Percentiles rank a stretch among this genome's conserved stretches.
These are phyloP conservation scores for Euwallacea fornicatus DNA, from an alignment of 1,140 invertebrate species.

Conservation along the genomic window DNA sequence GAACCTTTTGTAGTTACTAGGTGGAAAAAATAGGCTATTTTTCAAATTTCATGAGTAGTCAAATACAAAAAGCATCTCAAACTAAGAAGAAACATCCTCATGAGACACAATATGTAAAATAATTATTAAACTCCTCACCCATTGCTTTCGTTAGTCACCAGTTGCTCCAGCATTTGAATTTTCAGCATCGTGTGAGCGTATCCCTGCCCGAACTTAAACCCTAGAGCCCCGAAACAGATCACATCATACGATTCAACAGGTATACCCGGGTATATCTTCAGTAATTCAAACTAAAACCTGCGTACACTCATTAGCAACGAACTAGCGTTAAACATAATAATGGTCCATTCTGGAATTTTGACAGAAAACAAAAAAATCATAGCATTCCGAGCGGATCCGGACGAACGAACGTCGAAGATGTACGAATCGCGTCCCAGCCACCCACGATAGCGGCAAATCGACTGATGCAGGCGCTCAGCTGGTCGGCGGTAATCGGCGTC, in stretches of 20 bases:
- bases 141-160: slow-evolving; percentile 51
- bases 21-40: too few relatives aligned
- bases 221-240: too few relatives aligned
- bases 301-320: too few relatives aligned
- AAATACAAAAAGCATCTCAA: too few relatives aligned
- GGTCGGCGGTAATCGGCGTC: not conserved
- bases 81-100: too few relatives aligned
- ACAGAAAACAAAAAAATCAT: slow-evolving; percentile 19
- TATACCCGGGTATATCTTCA: too few relatives aligned
- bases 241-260: too few relatives aligned
- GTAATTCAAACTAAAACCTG: too few relatives aligned
- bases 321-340: slow-evolving; percentile 9
- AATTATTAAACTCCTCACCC: slow-evolving; percentile 31
- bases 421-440: slow-evolving; percentile 6
- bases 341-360: slow-evolving; percentile 7
- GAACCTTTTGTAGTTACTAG: too few relatives aligned
- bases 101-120: too few relatives aligned
- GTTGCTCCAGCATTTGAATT: slow-evolving; percentile 54
- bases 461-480: slow-evolving; percentile 3
- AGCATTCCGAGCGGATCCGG: slow-evolving; percentile 17
- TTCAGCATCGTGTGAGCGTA: slow-evolving; percentile 48
- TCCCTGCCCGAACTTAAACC: too few relatives aligned
- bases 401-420: slow-evolving; percentile 1
- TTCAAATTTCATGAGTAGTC: too few relatives aligned
- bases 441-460: slow-evolving; percentile 23